Percentiles rank a stretch among this genome's conserved stretches.
Conservation (phyloP, 2,888 invertebrate genomes). For the Drosophila sordidapex region DNA sequence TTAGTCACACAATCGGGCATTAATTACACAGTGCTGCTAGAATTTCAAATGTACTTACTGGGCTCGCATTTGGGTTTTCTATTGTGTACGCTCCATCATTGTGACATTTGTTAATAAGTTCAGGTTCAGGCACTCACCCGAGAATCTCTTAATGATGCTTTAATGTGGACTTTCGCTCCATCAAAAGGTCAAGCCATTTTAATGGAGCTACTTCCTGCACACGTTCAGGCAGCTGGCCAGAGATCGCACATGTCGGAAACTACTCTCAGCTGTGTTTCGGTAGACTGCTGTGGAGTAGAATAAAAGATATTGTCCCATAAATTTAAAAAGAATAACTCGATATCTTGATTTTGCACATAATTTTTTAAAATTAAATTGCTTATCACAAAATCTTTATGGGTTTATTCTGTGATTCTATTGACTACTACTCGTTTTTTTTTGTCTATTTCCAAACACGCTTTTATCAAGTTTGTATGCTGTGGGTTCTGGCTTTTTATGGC, state of each 20-base stretch:
- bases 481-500: slow-evolving; percentile 6
- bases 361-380: not conserved
- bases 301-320: not conserved
- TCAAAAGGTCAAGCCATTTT: slow-evolving; percentile 58
- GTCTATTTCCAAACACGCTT: slow-evolving; percentile 17
- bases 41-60: slow-evolving; percentile 24
- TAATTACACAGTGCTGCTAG: slow-evolving; percentile 35
- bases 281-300: no score
- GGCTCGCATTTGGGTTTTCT: not conserved
- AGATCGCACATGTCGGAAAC: slow-evolving; percentile 11
- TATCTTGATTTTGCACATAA: not conserved
- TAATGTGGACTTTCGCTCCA: slow-evolving; percentile 56
- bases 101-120: slow-evolving; percentile 54
- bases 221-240: slow-evolving; percentile 15
- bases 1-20: slow-evolving; percentile 41
- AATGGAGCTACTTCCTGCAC: slow-evolving; percentile 38
- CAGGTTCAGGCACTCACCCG: slow-evolving; percentile 31
- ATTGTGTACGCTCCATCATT: slow-evolving; percentile 10
- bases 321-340: not conserved
- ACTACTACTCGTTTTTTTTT: slow-evolving; percentile 8
- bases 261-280: not conserved
- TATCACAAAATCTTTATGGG: not conserved
- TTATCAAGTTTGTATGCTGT: slow-evolving; percentile 10
- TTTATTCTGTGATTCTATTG: not conserved
- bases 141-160: slow-evolving; percentile 17